Base-by-base conservation (phyloP, 2,888 invertebrate genomes). In the Drosophila leonis region DNA sequence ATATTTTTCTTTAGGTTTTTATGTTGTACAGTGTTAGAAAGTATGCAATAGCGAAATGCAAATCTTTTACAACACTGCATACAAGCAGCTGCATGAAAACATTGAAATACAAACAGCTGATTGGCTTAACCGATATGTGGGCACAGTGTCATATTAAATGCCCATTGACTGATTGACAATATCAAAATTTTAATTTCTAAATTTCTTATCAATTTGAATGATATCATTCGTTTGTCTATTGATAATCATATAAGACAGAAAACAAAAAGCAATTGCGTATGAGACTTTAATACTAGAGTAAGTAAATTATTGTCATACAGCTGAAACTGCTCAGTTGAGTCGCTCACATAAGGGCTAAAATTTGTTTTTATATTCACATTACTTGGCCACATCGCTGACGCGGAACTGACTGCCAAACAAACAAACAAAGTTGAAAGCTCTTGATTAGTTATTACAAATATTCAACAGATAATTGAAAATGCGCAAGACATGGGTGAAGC, bases 401-500 rank as follows among this genome's bases (percentile, higher is more conserved):
- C 48, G 18, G 48, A 49, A 35, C 64, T 60, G 62, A 67, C 64
- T 39, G 56, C 55, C 66, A 64, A 64, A 59, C 56, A 83, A 83
- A 77, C 66, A 88, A 88, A 88, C 73, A 71, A 52, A 52, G n/a
- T 57, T 57, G 31, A 42, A 51, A 35, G 44, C 46, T 24, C 24
- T 54, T n/a, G 44, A 54, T 44, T 46, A 67, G 35, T 66, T 52
- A 52, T 10, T 13, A 48, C 15, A 49, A 33, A 51, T 49, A 10
- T 13, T 42, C 0, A n/a, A 44, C 24, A 63, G 15, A 44, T 20
- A 41, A 41, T 20, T 4, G 18, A 62, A 49, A 56, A 86, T 87
- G 86, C 89, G 86, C 69, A 93, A 93, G 84, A 92, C 92, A 65
- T 93, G 93, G 93, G 92, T 93, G 20, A 93, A 93, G 78, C 87